phyloP scores from a whole-genome alignment of 2,888 invertebrate species.

The Erebia epiphron region DNA sequence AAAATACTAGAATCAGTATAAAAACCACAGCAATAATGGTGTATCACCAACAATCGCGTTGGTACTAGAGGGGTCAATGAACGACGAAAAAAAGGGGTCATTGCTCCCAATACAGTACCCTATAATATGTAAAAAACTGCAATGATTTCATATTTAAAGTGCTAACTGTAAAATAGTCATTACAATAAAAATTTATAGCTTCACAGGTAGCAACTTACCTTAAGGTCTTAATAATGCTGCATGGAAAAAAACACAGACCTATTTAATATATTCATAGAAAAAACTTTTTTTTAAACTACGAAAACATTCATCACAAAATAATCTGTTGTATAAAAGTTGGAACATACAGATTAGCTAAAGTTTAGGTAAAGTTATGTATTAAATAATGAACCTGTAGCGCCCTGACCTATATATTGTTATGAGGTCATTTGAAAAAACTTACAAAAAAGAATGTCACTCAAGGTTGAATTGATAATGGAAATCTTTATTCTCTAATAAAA shows the following conservation, averaged over 20 bases:
- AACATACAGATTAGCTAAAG: background rate
- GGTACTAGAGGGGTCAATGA: conserved; percentile 71
- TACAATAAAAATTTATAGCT: conserved; percentile 16
- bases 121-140: conserved; percentile 51
- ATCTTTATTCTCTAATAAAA: conserved; percentile 8
- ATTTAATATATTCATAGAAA: conserved; percentile 7
- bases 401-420: conserved; percentile 13
- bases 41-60: conserved; percentile 60
- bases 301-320: background rate
- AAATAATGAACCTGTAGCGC: background rate
- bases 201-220: conserved; percentile 29
- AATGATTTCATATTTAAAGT: conserved; percentile 27
- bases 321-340: background rate
- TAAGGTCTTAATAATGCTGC: conserved; percentile 32
- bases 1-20: conserved; percentile 47
- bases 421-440: conserved; percentile 13
- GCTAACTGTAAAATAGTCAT: conserved; percentile 24
- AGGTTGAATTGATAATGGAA: conserved; percentile 18
- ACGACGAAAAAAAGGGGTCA: conserved; percentile 73
- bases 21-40: conserved; percentile 48
- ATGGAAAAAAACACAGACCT: conserved; percentile 30
- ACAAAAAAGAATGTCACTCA: conserved; percentile 10
- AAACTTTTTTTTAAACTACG: background rate
- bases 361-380: conserved; percentile 4
- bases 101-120: conserved; percentile 61